Conservation (phyloP, 2,797 vertebrate genomes). For the Sardinella longiceps region DNA sequence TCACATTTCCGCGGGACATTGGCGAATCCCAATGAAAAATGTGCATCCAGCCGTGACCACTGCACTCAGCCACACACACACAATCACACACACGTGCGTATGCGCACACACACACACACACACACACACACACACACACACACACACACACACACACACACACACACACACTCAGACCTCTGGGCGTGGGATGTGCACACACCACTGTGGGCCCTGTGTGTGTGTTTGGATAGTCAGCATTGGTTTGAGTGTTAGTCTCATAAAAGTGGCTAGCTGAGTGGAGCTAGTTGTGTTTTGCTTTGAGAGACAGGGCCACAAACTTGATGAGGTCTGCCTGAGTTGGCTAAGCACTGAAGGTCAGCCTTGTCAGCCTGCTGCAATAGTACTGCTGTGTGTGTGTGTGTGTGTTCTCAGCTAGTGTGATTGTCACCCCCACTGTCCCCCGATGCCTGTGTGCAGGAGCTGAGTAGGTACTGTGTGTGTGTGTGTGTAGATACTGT, state of each 20-base stretch:
- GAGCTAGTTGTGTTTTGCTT: neutral
- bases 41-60: constrained; percentile 7
- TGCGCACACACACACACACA: neutral
- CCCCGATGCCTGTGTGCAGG: too few species aligned
- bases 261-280: neutral
- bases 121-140: neutral
- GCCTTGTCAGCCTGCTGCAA: neutral
- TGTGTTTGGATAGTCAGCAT: neutral
- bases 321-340: neutral
- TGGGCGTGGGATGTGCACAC: neutral
- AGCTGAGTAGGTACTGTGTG: too few species aligned
- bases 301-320: neutral
- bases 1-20: neutral
- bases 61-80: neutral
- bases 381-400: neutral
- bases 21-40: neutral
- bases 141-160: too few species aligned
- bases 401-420: neutral
- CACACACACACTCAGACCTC: neutral
- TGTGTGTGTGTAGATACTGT: too few species aligned
- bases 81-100: neutral
- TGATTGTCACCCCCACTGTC: neutral
- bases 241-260: neutral
- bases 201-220: neutral
- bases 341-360: neutral